These are phyloP conservation scores for Anguilla rostrata DNA, from an alignment of 2,113 vertebrate genomes.

Conservation along the genomic window DNA sequence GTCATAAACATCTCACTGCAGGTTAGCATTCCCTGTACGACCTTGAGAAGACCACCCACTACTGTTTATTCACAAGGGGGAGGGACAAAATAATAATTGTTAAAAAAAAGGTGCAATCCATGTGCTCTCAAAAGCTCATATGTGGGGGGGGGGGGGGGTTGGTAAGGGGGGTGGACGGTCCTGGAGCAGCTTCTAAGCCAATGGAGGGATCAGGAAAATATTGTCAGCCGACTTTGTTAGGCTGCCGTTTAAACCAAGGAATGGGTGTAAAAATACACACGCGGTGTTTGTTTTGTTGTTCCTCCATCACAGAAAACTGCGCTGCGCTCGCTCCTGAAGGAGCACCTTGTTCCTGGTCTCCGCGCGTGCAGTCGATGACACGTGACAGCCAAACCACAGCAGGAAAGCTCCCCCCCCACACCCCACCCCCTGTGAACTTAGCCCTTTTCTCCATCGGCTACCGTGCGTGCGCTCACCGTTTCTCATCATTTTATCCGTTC, in stretches of 20 bases:
- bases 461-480: neutral
- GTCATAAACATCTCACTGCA: neutral
- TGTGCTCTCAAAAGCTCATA: neutral
- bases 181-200: neutral
- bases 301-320: neutral
- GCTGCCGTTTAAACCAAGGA: slow-evolving; percentile 14
- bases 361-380: neutral
- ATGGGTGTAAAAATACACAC: slow-evolving; percentile 6
- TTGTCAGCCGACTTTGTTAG: neutral
- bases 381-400: neutral
- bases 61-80: neutral
- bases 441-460: neutral
- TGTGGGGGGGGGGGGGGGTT: neutral
- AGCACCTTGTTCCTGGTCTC: neutral
- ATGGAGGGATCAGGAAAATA: neutral
- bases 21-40: neutral
- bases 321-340: neutral
- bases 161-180: neutral
- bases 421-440: neutral
- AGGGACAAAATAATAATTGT: slow-evolving; percentile 14
- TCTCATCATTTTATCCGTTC: neutral
- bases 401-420: neutral
- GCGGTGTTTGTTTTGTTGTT: neutral
- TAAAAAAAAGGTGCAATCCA: slow-evolving; percentile 2
- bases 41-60: slow-evolving; percentile 20